Evolutionary conservation across 1,140 invertebrate genomes (phyloP), one percentile per base, ranked within the genome.

Genomic region (Colletes gigas): DNA sequence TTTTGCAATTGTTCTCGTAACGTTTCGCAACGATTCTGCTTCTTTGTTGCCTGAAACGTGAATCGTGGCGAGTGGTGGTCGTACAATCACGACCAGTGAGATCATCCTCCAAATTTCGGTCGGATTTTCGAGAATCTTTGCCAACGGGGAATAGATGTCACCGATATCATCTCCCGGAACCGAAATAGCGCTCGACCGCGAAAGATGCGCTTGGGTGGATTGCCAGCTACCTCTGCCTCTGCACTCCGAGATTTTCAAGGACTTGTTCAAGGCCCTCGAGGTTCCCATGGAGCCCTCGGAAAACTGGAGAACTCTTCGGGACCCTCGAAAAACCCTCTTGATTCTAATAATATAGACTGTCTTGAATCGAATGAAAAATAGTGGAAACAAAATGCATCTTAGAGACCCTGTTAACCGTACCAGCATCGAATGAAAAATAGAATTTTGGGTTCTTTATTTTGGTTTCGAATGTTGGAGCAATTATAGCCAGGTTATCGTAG

Each of bases 121-220:
- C 21, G 44, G 52, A 85, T 54, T 50, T 60, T 62, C 60, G 52
- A 59, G 50, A 85, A 63, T 55, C 57, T 47, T 55, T 81, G 79
- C 73, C 75, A 80, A 73, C 68, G 52, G 15, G 66, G 52, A 57
- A 21, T 54, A 47, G 19, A 59, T 86, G 83, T 86, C 84, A 62
- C 67, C 84, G 83, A 85, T 86, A 86, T 60, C 57, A 65, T 30
- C 55, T 39, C 19, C 57, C 47, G 41, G 9, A 82, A 84, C 79
- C 70, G 67, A 86, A 86, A 86, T 86, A 86, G 76, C 78, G 66
- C 47, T n/a, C 66, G 68, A 41, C 63, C 79, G 57, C 60, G 70
- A 82, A 50, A 50, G 8, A 70, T 44, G 39, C 30, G 47, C 57
- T 79, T 72, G 71, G 60, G 74, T 75, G 62, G 60, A 75, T 59